Evolutionary conservation across 2,113 vertebrate species (phyloP).

Genomic region (Ceratotherium simum): DNA sequence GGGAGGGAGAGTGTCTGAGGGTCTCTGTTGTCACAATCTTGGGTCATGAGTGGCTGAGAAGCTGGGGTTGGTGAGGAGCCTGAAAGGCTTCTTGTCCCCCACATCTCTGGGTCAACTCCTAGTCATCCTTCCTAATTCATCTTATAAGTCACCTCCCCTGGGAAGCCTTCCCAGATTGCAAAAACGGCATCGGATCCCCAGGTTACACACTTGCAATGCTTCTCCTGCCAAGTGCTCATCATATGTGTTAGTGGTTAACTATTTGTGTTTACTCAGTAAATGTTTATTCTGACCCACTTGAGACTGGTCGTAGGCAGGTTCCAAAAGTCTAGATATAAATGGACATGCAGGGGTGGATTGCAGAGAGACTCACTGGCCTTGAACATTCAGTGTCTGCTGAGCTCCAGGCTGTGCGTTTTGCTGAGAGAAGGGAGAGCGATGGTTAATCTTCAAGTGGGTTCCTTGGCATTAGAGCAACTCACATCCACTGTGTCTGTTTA

Average conservation of each 20-base stretch:
- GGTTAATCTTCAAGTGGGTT: not conserved
- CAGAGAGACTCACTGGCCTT: not conserved
- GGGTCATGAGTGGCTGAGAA: not conserved
- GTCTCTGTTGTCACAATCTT: not conserved
- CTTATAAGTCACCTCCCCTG: not conserved
- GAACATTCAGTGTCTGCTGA: not conserved
- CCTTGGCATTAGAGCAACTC: not conserved
- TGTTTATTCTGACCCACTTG: not conserved
- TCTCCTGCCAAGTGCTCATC: not conserved
- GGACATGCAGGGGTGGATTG: not conserved
- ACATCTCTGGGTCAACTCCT: not conserved
- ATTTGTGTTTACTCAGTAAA: not conserved
- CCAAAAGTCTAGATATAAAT: not conserved
- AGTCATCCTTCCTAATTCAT: not conserved
- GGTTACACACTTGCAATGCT: not conserved
- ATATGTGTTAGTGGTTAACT: not conserved
- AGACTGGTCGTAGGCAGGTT: not conserved
- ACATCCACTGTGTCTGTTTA: not conserved
- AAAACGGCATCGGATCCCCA: not conserved
- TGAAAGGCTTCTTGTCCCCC: not conserved
- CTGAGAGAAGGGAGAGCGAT: not conserved
- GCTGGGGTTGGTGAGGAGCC: not conserved
- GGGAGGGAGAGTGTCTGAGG: not conserved
- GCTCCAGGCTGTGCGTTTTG: not conserved
- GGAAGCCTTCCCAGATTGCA: not conserved